Evolutionary conservation across 2,113 vertebrate species (phyloP), one percentile per base, ranked within the genome.

Genomic region (Melanostigma gelatinosum): DNA sequence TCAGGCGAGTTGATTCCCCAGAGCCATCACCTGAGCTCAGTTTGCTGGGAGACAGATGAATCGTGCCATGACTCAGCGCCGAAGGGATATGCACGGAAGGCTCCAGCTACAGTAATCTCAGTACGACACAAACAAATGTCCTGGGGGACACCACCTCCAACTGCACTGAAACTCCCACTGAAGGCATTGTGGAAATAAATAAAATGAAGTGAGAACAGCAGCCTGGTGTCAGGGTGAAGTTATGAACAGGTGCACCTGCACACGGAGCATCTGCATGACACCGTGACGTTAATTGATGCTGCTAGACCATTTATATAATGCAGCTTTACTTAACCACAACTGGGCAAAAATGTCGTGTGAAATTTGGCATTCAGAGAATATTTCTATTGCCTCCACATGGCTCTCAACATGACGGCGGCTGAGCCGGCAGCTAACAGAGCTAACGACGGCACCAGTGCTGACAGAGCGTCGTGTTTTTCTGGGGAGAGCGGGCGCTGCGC

Each of bases 11-110:
- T 29, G 27, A 75, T 69, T 73, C 77, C 71, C 75, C 12, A 0
- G 75, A 82, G 81, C 68, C 77, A 62, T 78, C 89, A 86, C 64
- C 88, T 75, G 85, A 90, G 87, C 80, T 88, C 75, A 8, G 46
- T 67, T 85, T 65, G 46, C 71, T 54, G 60, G 58, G 32, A 82
- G 62, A 77, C 65, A 1, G 64, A 83, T 62, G 40, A 83, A 62
- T 80, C 46, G 63, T 18, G 24, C 44, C 24, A 24, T 84, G 84
- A 88, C 79, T 92, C 85, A 77, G 58, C 44, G 2, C 58, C 38
- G 63, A 60, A 22, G 63, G 73, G 75, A 79, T 69, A 2, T 58
- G 46, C 60, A 42, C 7, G 0, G 34, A 75, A 75, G 44, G 57
- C 66, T 67, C 24, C 29, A 2, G 66, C 52, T 60, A 42, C 4